Conservation (phyloP, 2,888 invertebrate genomes). For the Drosophila atripex region DNA sequence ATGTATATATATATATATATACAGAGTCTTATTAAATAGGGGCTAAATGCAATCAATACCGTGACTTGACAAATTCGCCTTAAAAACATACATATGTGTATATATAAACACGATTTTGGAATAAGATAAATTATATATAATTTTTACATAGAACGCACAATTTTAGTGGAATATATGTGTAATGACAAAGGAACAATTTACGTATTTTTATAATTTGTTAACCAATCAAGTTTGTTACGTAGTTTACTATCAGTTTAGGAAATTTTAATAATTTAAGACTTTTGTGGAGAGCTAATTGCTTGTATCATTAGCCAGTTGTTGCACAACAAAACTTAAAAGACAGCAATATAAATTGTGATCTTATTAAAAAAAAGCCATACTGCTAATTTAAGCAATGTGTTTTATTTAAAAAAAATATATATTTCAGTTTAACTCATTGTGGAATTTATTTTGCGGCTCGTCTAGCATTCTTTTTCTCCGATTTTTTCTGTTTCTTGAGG, state of each 20-base stretch:
- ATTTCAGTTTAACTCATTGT: neutral
- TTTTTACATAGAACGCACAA: conserved; percentile 51
- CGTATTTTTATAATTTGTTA: conserved; percentile 23
- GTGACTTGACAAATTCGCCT: conserved; percentile 68
- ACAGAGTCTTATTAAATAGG: conserved; percentile 41
- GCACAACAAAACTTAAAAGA: conserved; percentile 53
- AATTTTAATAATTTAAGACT: conserved; percentile 31
- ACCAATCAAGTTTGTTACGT: conserved; percentile 16
- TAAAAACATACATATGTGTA: conserved; percentile 49
- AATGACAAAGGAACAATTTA: conserved; percentile 13
- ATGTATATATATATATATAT: conserved; percentile 22
- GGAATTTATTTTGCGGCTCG: neutral
- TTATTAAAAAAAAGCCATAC: conserved; percentile 35
- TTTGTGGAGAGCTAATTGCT: conserved; percentile 37
- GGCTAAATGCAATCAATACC: conserved; percentile 67
- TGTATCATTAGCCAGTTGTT: conserved; percentile 52
- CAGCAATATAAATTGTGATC: conserved; percentile 73
- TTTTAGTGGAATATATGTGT: conserved; percentile 47
- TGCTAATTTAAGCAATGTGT: neutral
- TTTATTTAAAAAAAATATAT: neutral
- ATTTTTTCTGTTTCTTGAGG: neutral
- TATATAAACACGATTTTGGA: conserved; percentile 29
- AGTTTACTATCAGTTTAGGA: conserved; percentile 14
- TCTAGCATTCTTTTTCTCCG: neutral
- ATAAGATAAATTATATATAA: conserved; percentile 11